Base-by-base conservation (phyloP, 2,113 vertebrate species). In the Drymodes brunneopygia region DNA sequence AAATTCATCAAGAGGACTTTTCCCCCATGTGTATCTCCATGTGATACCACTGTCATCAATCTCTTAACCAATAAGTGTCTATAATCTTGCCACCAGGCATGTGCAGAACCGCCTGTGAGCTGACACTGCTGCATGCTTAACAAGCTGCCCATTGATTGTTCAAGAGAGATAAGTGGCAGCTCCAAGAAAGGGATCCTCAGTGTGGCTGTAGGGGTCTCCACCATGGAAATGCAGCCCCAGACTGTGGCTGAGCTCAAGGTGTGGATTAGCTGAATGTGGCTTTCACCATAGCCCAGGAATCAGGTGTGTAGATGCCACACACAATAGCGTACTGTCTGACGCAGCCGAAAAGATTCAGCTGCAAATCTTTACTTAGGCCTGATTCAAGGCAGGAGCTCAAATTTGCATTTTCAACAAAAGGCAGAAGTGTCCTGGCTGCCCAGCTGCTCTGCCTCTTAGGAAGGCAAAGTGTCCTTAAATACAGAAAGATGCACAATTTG, bases 201-300 rank as follows among this genome's bases (percentile, higher is more conserved):
- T 51, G 36, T 27, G 35, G 31, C 36, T 75, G 42, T n/a, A 29
- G 19, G 54, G 9, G 9, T 78, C 25, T 79, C 28, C 24, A 31
- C 48, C 0, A 0, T 11, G n/a, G n/a, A 50, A 54, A 8, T 3
- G 0, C 47, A 78, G n/a, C 38, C 17, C 8, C 22, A 36, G 58
- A 10, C 33, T 83, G 13, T 38, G n/a, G 4, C 61, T 82, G 54
- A 58, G 42, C 29, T 90, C 1, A 3, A 51, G 51, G 17, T 31
- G 24, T 6, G 6, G 35, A 51, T 84, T 35, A 61, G 36, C 61
- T 67, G 53, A 19, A n/a, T 38, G 40, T 24, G 58, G 20, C 27
- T 48, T 48, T 66, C 0, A 1, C 36, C 27, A 13, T 18, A 81
- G 42, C 50, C 15, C 15, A 19, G 45, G 42, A 71, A 23, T 25